Evolutionary conservation across 2,797 vertebrate genomes (phyloP), one percentile per base, ranked within the genome.

Genomic region (Pteronotus mesoamericanus): DNA sequence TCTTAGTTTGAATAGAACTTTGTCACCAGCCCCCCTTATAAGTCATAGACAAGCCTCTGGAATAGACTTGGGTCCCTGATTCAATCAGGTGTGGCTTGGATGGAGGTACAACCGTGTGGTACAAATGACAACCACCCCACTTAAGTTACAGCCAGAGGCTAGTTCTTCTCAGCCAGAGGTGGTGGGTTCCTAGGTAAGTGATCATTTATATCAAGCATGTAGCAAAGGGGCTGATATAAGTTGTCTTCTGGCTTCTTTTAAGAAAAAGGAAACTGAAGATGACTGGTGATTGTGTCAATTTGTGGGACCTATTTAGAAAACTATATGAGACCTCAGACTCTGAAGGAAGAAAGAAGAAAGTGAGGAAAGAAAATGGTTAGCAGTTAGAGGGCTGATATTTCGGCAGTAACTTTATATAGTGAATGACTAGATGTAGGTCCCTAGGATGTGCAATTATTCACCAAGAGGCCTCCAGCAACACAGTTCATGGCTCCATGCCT

Each of bases 371-470:
- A 89, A 61, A 68, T 61, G 12, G 87, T 48, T 94, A 83, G 87
- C 92, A 71, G 12, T 91, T 72, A 96, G 57, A 96, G 94, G 68
- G 32, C 48, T 87, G 94, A 82, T 86, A 91, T 96, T 94, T 89
- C 21, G 53, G 39, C 93, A 53, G 93, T 48, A 74, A 82, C 74
- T 72, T 71, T 84, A 26, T 42, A 29, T 57, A 84, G 66, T 93
- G 94, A 94, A 82, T 88, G 61, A 87, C 71, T 94, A 64, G 93
- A 82, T 79, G 59, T 72, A 78, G 83, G 84, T 86, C 75, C 91
- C 21, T 48, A 21, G 90, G 95, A 97, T 46, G 85, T 86, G 18
- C 80, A 84, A 87, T 97, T 97, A 95, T 85, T 86, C 59, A 75
- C 89, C 42, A 29, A 3, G 39, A 91, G 87, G 86, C 89, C 86